Base-by-base conservation (phyloP, 2,888 invertebrate species). In the Tetragonula carbonaria region DNA sequence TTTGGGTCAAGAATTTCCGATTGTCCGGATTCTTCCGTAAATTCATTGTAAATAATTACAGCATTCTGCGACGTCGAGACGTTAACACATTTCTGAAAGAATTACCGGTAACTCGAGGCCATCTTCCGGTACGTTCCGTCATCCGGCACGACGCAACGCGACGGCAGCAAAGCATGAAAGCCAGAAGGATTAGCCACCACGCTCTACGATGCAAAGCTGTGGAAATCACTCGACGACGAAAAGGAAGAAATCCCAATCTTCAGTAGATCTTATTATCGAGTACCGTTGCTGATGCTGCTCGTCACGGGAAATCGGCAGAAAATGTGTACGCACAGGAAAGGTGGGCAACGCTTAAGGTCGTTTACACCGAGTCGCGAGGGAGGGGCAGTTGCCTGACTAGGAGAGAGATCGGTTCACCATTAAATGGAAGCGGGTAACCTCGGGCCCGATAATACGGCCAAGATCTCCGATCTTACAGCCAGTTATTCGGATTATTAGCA, bases 1-100 rank as follows among this genome's bases (percentile, higher is more conserved):
- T 88, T 82, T 89, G 71, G 85, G 84, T 82, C 83, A 79, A 50
- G 13, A 68, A 45, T 86, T 87, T 86, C 74, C 78, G 77, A 45
- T 18, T 45, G 45, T 8, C 18, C 4, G 21, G 62, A 62, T 33
- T 71, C 70, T 57, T 70, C 62, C 65, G 70, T 14, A 45, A 45
- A 45, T 18, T 16, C 23, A 14, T 62, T 16, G 62, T 16, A 23
- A 62, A 33, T 63, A 21, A 63, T 63, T 63, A 63, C 74, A 23
- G n/a, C 2, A 23, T 23, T 62, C 3, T 23, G 62, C 57, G n/a
- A 59, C n/a, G 5, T n/a, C n/a, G 14, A 14, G n/a, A 0, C 14
- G 23, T 59, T 59, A 62, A 55, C 51, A 33, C 51, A 23, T 1
- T 28, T 45, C 16, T 18, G 8, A 8, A 2, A 51, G 21, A 50